Base-by-base conservation (phyloP, 2,888 invertebrate species). In the Zhuqinia jingwanae region DNA sequence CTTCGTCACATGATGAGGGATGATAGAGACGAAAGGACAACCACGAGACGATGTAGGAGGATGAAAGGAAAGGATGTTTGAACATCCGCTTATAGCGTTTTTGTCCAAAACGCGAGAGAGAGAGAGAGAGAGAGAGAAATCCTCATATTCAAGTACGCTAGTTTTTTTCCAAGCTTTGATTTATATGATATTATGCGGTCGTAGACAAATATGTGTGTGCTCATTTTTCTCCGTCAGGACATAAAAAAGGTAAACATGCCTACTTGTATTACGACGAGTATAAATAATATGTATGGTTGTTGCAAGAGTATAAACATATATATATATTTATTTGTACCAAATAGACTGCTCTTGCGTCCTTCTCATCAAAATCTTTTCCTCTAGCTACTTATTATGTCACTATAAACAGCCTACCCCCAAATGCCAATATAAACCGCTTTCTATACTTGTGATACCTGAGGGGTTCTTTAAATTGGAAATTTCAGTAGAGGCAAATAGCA, bases 401-500 rank as follows among this genome's bases (percentile, higher is more conserved):
- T 8, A n/a, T n/a, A n/a, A n/a, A n/a, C n/a, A n/a, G n/a, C n/a
- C n/a, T n/a, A n/a, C n/a, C n/a, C n/a, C 36, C 36, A 36, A 36
- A 45, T 22, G 63, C 30, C 65, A 65, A 65, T 42, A 50, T 50
- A 65, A 36, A 65, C 36, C 42, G 68, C 10, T 75, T 53, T 56
- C 30, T 75, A 70, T 73, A 30, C 42, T 36, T 13, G 15, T 27
- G 27, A 47, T 82, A 82, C 82, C 75, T 75, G 70, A 63, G 75
- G 82, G 82, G 60, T 60, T 58, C 30, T 75, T 82, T 22, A 82
- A 75, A 82, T 82, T 70, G 60, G 75, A 63, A 82, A 75, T 75
- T 82, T 75, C 25, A 73, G 60, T 15, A 6, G 22, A 13, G 13
- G 22, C 45, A 36, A n/a, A 36, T 36, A 36, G 36, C 8, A 36